Percentiles rank a stretch among this genome's conserved stretches.
Evolutionary conservation across 1,140 invertebrate species (phyloP).

Genomic region (Drusus annulatus): DNA sequence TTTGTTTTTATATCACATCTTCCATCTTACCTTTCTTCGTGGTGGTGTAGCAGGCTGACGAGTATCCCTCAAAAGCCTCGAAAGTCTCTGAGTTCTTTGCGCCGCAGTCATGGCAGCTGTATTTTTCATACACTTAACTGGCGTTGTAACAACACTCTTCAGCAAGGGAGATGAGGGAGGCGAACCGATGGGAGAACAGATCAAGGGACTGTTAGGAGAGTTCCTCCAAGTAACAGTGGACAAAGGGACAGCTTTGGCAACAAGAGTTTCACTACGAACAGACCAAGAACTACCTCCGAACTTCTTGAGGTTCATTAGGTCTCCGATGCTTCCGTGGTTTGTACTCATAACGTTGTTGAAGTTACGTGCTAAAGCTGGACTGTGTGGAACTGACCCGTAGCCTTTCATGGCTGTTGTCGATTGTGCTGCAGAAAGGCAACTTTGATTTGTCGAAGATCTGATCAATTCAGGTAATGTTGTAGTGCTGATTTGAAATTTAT

Average conservation of each 20-base stretch:
- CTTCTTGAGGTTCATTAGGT: conserved; percentile 83
- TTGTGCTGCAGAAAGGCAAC: conserved; percentile 61
- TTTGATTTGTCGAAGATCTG: conserved; percentile 67
- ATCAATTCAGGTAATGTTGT: conserved; percentile 67
- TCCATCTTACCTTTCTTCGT: conserved; percentile 52
- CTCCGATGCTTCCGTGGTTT: conserved; percentile 80
- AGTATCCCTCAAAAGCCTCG: conserved; percentile 74
- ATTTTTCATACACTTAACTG: conserved; percentile 57
- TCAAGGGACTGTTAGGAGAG: conserved; percentile 63
- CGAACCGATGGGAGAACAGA: conserved; percentile 62
- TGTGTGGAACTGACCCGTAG: conserved; percentile 71
- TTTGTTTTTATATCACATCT: neutral
- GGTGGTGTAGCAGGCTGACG: conserved; percentile 55
- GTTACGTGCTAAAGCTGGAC: conserved; percentile 70
- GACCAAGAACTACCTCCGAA: conserved; percentile 80
- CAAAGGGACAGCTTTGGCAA: conserved; percentile 79
- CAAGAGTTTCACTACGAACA: conserved; percentile 76
- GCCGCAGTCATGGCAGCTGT: conserved; percentile 71
- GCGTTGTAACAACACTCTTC: conserved; percentile 59
- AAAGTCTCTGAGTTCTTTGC: conserved; percentile 77
- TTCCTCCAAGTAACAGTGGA: conserved; percentile 77
- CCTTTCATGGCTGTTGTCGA: conserved; percentile 61
- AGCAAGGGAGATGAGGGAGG: conserved; percentile 61
- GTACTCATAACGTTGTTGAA: conserved; percentile 62
- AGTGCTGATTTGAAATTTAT: conserved; percentile 71